Conservation (phyloP, 2,113 vertebrate genomes). For the Sus scrofa region DNA sequence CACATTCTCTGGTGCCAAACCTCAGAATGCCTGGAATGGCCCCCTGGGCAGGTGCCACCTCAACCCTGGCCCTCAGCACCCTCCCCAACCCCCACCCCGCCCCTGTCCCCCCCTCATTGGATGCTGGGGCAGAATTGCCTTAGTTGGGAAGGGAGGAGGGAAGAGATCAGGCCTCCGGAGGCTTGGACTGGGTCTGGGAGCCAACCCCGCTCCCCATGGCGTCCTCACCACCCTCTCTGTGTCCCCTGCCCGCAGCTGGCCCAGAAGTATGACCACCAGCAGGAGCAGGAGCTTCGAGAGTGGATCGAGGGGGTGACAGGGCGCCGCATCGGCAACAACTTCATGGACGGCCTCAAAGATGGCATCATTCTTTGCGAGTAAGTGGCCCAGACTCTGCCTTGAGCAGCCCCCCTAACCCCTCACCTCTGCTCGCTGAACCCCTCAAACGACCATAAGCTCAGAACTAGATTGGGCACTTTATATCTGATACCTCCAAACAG, state of each 20-base stretch:
- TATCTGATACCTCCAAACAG: background rate
- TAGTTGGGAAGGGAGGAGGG: conserved; percentile 73
- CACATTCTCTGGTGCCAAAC: conserved; percentile 72
- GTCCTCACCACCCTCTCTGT: background rate
- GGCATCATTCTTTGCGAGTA: conserved; percentile 97
- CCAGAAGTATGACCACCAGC: conserved; percentile 94
- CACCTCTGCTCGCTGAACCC: background rate
- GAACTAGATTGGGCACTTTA: background rate
- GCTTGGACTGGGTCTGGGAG: background rate
- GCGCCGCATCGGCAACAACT: conserved; percentile 90
- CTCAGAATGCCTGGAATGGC: conserved; percentile 83
- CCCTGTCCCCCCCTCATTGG: background rate
- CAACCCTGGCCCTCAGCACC: conserved; percentile 52
- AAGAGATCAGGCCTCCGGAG: background rate
- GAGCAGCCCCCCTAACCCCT: background rate
- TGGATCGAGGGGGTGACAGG: conserved; percentile 95
- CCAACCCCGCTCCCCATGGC: background rate
- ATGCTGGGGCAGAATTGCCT: conserved; percentile 61
- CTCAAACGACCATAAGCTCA: background rate
- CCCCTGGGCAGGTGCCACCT: conserved; percentile 73
- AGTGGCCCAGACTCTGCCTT: conserved; percentile 70
- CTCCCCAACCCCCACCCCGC: too few relatives aligned
- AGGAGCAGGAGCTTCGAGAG: conserved; percentile 93
- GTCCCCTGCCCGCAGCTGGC: conserved; percentile 88
- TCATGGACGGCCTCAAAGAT: conserved; percentile 96